Percentiles rank a stretch among this genome's conserved stretches.
These are phyloP conservation scores for Pectinophora gossypiella DNA, from an alignment of 1,140 invertebrate genomes.

Conservation along the genomic window DNA sequence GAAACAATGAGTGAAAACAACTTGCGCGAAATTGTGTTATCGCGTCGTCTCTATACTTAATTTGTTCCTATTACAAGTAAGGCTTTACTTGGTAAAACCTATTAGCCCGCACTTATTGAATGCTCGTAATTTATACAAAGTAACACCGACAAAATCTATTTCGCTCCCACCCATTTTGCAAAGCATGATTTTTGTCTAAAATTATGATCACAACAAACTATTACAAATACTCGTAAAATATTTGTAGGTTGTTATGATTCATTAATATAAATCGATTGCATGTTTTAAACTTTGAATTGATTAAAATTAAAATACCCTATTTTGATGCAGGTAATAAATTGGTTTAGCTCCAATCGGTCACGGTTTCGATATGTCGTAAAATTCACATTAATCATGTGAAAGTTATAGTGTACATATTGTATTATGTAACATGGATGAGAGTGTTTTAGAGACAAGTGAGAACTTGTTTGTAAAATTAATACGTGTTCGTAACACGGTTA, in stretches of 20 bases:
- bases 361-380: constrained; percentile 5
- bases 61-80: too few relatives aligned
- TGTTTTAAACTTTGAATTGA: constrained; percentile 24
- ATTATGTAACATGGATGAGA: neutral
- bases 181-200: too few relatives aligned
- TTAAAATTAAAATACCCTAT: constrained; percentile 20
- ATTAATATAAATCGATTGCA: constrained; percentile 27
- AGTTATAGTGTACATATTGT: constrained; percentile 3
- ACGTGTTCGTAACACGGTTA: too few relatives aligned
- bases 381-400: constrained; percentile 14
- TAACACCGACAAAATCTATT: too few relatives aligned
- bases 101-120: too few relatives aligned
- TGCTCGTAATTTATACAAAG: too few relatives aligned
- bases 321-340: constrained; percentile 17
- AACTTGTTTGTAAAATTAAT: neutral
- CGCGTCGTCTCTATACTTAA: too few relatives aligned
- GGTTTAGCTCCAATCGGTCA: constrained; percentile 9
- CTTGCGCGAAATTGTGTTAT: too few relatives aligned
- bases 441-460: neutral
- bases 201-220: too few relatives aligned
- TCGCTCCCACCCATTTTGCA: too few relatives aligned
- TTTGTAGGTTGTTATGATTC: constrained; percentile 16
- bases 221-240: neutral
- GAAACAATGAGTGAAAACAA: too few relatives aligned
- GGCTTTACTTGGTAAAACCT: too few relatives aligned